phyloP scores from a whole-genome alignment of 2,797 vertebrate species.

The Mycteria americana region DNA sequence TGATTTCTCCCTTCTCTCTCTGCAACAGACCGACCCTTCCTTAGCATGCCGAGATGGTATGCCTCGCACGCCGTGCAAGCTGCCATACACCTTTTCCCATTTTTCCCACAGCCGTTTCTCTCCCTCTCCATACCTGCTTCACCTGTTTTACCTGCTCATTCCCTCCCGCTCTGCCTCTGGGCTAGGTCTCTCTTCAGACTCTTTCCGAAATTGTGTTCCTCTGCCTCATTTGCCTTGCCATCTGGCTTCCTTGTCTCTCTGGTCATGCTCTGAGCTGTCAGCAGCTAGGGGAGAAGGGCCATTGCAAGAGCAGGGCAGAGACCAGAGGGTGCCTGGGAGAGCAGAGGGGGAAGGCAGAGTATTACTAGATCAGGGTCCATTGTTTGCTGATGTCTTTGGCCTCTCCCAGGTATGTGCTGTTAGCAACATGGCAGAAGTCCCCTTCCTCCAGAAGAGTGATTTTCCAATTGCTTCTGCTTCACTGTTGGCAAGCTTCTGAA shows the following conservation, averaged over 20 bases:
- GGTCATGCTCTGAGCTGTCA: background rate
- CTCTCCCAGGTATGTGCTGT: background rate
- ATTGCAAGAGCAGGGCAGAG: background rate
- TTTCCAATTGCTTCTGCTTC: slow-evolving; percentile 12
- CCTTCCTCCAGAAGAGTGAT: background rate
- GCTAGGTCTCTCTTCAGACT: slow-evolving; percentile 31
- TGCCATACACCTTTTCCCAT: background rate
- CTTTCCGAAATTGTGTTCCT: background rate
- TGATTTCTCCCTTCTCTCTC: background rate
- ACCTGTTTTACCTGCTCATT: slow-evolving; percentile 51
- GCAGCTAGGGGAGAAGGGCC: background rate
- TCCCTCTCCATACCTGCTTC: slow-evolving; percentile 21
- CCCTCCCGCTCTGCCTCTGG: background rate
- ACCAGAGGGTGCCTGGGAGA: background rate
- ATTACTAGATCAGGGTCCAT: background rate
- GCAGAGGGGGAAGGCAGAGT: background rate
- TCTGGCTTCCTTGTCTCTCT: slow-evolving; percentile 19
- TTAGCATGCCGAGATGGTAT: background rate
- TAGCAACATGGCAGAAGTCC: background rate
- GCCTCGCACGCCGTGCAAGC: fast-evolving
- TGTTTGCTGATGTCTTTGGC: background rate
- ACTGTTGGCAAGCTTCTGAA: slow-evolving; percentile 34
- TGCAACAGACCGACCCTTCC: background rate
- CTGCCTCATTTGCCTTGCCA: slow-evolving; percentile 6
- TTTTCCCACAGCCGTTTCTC: slow-evolving; percentile 18